A percentile compares a stretch with the other conserved stretches of the same genome.
phyloP scores from a whole-genome alignment of 35 echinoderm and acorn worm genomes.

The Lytechinus pictus region DNA sequence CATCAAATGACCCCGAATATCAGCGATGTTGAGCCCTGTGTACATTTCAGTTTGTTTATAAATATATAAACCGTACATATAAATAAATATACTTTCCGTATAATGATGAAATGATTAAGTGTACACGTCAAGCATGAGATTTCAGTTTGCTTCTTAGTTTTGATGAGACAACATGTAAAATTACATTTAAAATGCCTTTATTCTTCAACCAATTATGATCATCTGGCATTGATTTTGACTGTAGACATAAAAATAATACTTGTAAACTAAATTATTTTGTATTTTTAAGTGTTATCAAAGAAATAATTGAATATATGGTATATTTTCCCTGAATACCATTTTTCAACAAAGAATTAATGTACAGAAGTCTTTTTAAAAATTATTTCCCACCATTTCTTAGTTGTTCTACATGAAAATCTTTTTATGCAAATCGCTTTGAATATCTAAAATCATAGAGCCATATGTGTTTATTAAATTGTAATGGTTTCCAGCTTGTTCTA shows the following conservation, averaged over 20 bases:
- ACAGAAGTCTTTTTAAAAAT: too few species aligned
- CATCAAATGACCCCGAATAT: too few species aligned
- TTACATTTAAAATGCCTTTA: too few species aligned
- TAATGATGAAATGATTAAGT: background rate
- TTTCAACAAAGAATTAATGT: too few species aligned
- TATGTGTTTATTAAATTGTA: background rate
- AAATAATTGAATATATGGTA: too few species aligned
- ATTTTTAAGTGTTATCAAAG: too few species aligned
- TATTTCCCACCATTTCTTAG: too few species aligned
- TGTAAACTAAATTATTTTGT: too few species aligned
- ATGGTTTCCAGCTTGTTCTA: background rate
- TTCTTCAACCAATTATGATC: too few species aligned
- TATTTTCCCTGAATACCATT: too few species aligned
- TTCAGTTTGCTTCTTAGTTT: background rate
- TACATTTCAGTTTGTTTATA: background rate
- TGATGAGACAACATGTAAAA: background rate
- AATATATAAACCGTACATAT: background rate
- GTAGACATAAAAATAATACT: background rate
- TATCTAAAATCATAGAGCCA: background rate
- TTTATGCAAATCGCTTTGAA: background rate
- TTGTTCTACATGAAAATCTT: background rate
- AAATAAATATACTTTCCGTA: too few species aligned
- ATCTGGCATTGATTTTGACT: too few species aligned
- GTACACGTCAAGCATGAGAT: background rate
- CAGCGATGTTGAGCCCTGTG: background rate